Conservation (phyloP, 1,140 invertebrate genomes). For the Daktulosphaira vitifoliae region DNA sequence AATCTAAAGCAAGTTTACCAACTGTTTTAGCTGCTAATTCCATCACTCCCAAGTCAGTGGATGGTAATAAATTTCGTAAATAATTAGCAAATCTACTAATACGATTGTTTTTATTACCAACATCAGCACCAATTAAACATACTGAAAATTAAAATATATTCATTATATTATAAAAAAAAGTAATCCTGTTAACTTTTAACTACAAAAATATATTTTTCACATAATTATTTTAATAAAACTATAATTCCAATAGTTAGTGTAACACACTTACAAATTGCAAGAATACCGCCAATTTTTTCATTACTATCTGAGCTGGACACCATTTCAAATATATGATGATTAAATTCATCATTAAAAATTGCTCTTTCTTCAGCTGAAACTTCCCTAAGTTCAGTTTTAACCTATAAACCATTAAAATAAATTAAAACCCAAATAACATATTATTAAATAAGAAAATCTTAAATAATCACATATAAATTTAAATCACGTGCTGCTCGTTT, state of each 20-base stretch:
- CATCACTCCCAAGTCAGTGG: constrained; percentile 85
- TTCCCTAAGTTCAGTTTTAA: constrained; percentile 81
- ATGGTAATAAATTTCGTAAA: constrained; percentile 78
- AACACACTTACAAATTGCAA: constrained; percentile 71
- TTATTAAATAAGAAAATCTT: neutral
- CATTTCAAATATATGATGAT: constrained; percentile 93
- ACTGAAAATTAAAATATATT: constrained; percentile 52
- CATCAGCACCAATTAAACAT: constrained; percentile 83
- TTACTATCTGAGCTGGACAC: constrained; percentile 84
- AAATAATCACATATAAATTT: constrained; percentile 63
- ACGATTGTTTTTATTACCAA: constrained; percentile 80
- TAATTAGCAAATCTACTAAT: constrained; percentile 90
- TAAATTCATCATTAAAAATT: constrained; percentile 87
- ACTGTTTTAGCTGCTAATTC: constrained; percentile 92
- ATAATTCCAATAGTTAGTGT: neutral
- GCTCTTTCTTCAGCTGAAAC: constrained; percentile 84
- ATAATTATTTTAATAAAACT: neutral
- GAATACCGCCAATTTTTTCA: constrained; percentile 90
- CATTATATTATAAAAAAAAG: too few relatives aligned
- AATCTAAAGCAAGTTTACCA: constrained; percentile 79
- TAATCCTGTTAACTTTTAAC: too few relatives aligned
- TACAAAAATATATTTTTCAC: neutral
- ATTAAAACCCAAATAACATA: neutral
- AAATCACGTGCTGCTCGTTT: constrained; percentile 78
- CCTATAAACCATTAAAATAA: constrained; percentile 40